A percentile compares a stretch with the other conserved stretches of the same genome.
These are phyloP conservation scores for Strigamia maritima DNA, from an alignment of 2,888 invertebrate genomes.

Conservation along the genomic window DNA sequence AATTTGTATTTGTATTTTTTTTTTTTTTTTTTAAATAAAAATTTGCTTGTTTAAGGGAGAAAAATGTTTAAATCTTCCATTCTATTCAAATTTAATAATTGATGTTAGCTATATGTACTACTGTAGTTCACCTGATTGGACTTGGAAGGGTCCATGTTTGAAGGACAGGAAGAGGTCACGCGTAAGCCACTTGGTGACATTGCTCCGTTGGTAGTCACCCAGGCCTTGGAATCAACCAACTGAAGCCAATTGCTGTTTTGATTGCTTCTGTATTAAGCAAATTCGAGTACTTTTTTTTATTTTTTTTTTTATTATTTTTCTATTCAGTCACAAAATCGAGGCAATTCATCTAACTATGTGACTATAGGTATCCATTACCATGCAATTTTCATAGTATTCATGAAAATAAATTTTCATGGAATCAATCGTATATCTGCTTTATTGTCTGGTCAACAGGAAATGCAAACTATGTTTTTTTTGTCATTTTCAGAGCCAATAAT, in stretches of 20 bases:
- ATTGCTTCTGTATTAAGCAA: conserved; percentile 18
- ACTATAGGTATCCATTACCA: too few species aligned
- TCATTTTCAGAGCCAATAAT: too few species aligned
- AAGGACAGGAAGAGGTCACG: conserved; percentile 21
- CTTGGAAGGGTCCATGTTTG: conserved; percentile 13
- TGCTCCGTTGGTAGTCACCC: background rate
- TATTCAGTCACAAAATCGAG: background rate
- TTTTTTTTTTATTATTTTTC: background rate
- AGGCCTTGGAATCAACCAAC: conserved; percentile 12
- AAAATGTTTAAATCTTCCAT: background rate
- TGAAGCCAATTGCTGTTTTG: conserved; percentile 23
- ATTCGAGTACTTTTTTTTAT: background rate
- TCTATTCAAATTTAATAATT: conserved; percentile 24
- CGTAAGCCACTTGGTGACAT: conserved; percentile 10
- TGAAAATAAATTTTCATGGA: too few species aligned
- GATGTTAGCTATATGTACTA: background rate
- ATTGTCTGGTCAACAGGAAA: too few species aligned
- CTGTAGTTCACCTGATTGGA: background rate
- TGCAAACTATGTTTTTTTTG: too few species aligned
- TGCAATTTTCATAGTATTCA: too few species aligned
- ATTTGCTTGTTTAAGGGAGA: background rate
- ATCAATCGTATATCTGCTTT: too few species aligned
- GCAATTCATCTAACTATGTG: too few species aligned
- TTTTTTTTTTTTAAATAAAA: background rate
- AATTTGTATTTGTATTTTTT: too few species aligned